Conservation (phyloP, 2,888 invertebrate genomes). For the Papilio protenor region DNA sequence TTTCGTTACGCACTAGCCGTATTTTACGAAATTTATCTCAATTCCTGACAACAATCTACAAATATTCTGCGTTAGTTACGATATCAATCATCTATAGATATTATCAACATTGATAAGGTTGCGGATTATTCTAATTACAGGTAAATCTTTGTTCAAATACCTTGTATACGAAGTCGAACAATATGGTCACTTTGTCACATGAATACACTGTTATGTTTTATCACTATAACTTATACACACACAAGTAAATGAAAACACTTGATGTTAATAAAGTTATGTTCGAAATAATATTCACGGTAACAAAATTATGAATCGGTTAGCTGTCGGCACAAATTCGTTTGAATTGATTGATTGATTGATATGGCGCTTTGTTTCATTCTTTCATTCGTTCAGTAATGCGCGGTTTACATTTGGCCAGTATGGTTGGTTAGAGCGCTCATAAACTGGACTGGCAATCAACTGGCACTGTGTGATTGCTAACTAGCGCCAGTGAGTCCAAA, state of each 20-base stretch:
- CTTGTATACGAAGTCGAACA: slow-evolving; percentile 38
- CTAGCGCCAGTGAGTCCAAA: no score
- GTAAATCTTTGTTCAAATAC: slow-evolving; percentile 42
- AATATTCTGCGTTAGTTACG: slow-evolving; percentile 11
- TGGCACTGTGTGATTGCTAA: no score
- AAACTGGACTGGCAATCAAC: no score
- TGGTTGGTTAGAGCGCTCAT: no score
- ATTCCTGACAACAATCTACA: slow-evolving; percentile 16
- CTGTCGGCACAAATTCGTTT: slow-evolving; percentile 64
- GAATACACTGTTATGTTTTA: slow-evolving; percentile 34
- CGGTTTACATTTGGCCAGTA: no score
- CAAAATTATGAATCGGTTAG: slow-evolving; percentile 49
- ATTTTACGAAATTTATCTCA: not conserved
- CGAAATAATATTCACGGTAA: slow-evolving; percentile 39
- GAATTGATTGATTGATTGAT: slow-evolving; percentile 66
- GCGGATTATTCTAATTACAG: slow-evolving; percentile 36
- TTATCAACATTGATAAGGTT: slow-evolving; percentile 31
- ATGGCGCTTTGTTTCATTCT: slow-evolving; percentile 46
- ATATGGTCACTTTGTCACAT: slow-evolving; percentile 44
- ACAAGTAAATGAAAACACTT: not conserved
- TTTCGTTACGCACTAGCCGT: not conserved
- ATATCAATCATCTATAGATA: slow-evolving; percentile 20
- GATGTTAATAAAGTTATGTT: slow-evolving; percentile 15
- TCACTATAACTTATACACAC: slow-evolving; percentile 28
- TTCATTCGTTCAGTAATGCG: slow-evolving; percentile 21